Evolutionary conservation across 1,140 invertebrate genomes (phyloP), one percentile per base, ranked within the genome.

Genomic region (Aphelinus certus): DNA sequence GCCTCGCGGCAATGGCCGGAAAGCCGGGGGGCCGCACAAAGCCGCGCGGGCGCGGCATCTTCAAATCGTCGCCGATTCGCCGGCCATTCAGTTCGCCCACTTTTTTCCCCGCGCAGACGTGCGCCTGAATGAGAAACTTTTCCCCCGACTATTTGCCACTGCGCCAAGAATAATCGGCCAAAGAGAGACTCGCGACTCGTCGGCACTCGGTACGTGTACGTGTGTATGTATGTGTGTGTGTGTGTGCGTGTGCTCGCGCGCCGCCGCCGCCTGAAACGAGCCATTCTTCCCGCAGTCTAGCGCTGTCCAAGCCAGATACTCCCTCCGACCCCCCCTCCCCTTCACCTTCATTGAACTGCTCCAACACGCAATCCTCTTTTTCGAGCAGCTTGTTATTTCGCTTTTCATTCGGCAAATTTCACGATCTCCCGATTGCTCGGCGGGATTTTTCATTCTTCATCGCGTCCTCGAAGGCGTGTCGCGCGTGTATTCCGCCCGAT

Each of bases 141-240:
- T 78, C 78, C 77, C 63, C 63, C 77, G 78, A 82, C 82, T 80
- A 80, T 80, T 81, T 76, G 73, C 64, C 78, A 78, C 79, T 75
- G 78, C 77, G 77, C 26, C 26, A 75, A 80, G 83, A 82, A 79
- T 78, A 73, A 63, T 77, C 75, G 71, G 45, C 58, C 65, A 58
- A 67, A 72, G 62, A 73, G 64, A 42, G 72, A 72, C 66, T 51
- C 65, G 43, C 65, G 63, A 26, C 26, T 26, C 26, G 26, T 26
- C 26, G 26, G 26, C 51, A 57, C 73, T 73, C 77, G 69, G 26
- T 71, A n/a, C 66, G 55, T 4, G 43, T 26, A 7, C 26, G 26
- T 26, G 26, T 26, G 7, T 49, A 56, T 42, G 43, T 4, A 55
- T 2, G 42, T 43, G 2, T 47, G n/a, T 43, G 10, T 43, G 9